phyloP scores from a whole-genome alignment of 2,113 vertebrate species.

The Halcyon malimbica region DNA sequence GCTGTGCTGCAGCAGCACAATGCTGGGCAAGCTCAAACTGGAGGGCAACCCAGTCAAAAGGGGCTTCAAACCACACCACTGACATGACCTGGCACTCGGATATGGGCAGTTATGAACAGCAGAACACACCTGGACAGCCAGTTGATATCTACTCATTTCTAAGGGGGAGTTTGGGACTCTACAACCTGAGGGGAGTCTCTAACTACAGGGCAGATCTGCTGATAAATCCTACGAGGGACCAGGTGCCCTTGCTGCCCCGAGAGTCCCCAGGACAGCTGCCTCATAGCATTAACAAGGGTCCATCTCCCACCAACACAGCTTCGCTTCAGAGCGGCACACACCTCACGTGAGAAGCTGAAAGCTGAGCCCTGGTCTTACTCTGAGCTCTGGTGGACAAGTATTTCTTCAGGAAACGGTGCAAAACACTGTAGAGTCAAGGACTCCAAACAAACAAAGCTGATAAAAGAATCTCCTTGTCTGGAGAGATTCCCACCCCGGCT shows the following conservation, averaged over 20 bases:
- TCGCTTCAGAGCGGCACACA: background rate
- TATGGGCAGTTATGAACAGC: fast-evolving
- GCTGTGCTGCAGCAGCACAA: background rate
- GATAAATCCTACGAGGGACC: fast-evolving
- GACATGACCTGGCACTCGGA: fast-evolving
- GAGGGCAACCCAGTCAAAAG: fast-evolving
- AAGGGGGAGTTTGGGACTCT: background rate
- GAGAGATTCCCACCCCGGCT: background rate
- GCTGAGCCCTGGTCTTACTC: background rate
- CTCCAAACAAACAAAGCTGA: background rate
- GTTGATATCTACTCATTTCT: fast-evolving
- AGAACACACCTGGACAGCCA: background rate
- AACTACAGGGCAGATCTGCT: background rate
- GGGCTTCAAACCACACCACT: background rate
- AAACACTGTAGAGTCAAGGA: fast-evolving
- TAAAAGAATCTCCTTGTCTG: background rate
- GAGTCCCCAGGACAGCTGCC: background rate
- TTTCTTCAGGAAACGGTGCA: background rate
- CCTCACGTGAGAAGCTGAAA: background rate
- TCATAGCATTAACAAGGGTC: fast-evolving
- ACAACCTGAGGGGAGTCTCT: background rate
- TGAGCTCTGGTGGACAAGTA: fast-evolving
- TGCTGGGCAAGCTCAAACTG: background rate
- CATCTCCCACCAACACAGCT: background rate
- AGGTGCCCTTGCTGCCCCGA: fast-evolving